Base-by-base conservation (phyloP, 2,113 vertebrate genomes). In the Bombycilla garrulus region DNA sequence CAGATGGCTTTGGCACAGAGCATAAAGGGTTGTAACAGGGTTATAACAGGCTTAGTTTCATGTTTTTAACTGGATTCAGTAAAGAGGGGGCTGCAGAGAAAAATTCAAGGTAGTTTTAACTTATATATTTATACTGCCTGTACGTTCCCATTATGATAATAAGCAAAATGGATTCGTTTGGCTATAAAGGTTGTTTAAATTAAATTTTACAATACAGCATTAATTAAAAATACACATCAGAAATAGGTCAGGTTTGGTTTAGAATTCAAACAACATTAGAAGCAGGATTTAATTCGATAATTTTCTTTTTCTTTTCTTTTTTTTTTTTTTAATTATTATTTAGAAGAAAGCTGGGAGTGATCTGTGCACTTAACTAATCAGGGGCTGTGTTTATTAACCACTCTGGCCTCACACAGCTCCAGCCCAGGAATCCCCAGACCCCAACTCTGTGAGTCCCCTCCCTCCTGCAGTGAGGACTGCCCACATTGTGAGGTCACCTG, bases 391-490 rank as follows among this genome's bases (percentile, higher is more conserved):
- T 60, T 60, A 35, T 70, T 15, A 58, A 26, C 13, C 15, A 13
- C 10, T n/a, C n/a, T 62, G 23, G 5, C 29, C 24, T 47, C 28
- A 29, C 6, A 20, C 11, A 64, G 20, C 56, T 58, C 42, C 58
- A 71, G 26, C 9, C 66, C 17, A 35, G 54, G 15, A 42, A 21
- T 25, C 19, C 28, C 53, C 45, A 69, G 33, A 70, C 7, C 24
- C 23, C 1, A 1, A 1, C 4, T 11, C 31, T 4, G 0, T 0
- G 1, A 15, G 29, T 56, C 13, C 42, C 38, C 1, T 0, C 9
- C 0, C 0, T 24, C 51, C 77, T 11, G 31, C 50, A 40, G 45
- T 0, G 0, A 72, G 36, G 13, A 8, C 12, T n/a, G 24, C 31
- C 9, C 2, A 0, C 5, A 2, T 1, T 13, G 18, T 4, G 45